Percentiles rank a stretch among this genome's conserved stretches.
phyloP scores from a whole-genome alignment of 92 coral and sea anemone genomes.

The Parazoanthus darwini region DNA sequence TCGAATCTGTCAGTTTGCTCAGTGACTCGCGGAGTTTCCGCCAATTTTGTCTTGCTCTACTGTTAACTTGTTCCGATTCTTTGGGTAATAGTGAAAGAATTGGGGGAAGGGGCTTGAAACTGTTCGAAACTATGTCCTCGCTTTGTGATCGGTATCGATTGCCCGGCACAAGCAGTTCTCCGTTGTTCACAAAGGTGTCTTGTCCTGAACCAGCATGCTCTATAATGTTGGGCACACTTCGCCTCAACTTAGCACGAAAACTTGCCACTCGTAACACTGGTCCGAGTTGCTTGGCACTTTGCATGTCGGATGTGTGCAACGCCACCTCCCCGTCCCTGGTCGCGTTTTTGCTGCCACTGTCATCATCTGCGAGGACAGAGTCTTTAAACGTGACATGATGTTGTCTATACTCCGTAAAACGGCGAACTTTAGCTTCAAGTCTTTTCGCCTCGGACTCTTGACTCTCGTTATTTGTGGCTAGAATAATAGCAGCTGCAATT shows the following conservation, averaged over 20 bases:
- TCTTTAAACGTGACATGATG: constrained; percentile 9
- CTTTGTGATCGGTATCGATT: constrained; percentile 26
- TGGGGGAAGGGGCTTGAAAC: constrained; percentile 50
- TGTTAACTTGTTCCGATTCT: constrained; percentile 61
- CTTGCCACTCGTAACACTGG: constrained; percentile 18
- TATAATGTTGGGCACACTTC: constrained; percentile 9
- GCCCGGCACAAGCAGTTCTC: neutral
- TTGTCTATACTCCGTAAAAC: constrained; percentile 37
- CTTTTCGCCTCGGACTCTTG: constrained; percentile 9
- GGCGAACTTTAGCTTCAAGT: constrained; percentile 43
- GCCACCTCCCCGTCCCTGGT: neutral
- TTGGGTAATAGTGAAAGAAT: constrained; percentile 44
- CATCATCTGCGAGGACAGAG: neutral
- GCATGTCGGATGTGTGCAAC: neutral
- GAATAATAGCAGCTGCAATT: constrained; percentile 1
- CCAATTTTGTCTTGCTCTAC: constrained; percentile 63
- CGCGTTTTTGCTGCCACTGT: neutral
- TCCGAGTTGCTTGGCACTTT: constrained; percentile 10
- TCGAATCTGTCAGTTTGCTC: constrained; percentile 42
- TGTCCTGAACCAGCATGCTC: neutral
- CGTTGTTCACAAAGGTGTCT: neutral
- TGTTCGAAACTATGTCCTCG: constrained; percentile 24
- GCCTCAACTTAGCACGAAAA: constrained; percentile 5
- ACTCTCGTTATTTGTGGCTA: constrained; percentile 6
- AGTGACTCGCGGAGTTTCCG: constrained; percentile 71